Evolutionary conservation across 2,113 vertebrate genomes (phyloP).

Genomic region (Oncorhynchus keta): DNA sequence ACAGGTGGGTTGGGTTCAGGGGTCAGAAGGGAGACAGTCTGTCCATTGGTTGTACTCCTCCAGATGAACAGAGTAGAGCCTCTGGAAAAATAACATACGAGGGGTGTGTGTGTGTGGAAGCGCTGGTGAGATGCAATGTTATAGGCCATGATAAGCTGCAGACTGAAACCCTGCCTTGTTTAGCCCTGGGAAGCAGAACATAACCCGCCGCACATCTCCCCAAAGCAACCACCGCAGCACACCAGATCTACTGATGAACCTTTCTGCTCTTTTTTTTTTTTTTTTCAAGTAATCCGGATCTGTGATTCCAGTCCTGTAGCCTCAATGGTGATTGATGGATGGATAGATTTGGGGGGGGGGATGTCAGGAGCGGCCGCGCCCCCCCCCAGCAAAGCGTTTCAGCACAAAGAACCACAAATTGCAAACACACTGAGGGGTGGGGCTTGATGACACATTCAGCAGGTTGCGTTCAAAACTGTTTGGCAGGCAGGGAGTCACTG

Average conservation of each 20-base stretch:
- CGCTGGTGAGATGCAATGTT: neutral
- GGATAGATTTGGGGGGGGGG: slow-evolving; percentile 39
- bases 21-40: neutral
- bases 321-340: slow-evolving; percentile 33
- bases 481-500: slow-evolving; percentile 34
- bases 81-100: neutral
- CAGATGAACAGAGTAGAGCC: neutral
- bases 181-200: neutral
- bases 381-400: slow-evolving; percentile 17
- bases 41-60: slow-evolving; percentile 6
- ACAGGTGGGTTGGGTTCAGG: neutral
- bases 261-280: slow-evolving; percentile 28
- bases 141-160: neutral
- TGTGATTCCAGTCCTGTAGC: slow-evolving; percentile 62
- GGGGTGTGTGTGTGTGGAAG: slow-evolving; percentile 13
- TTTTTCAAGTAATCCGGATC: slow-evolving; percentile 71
- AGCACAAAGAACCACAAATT: slow-evolving; percentile 56
- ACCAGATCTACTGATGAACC: slow-evolving; percentile 24
- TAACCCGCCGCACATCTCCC: slow-evolving; percentile 9
- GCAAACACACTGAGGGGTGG: slow-evolving; percentile 34
- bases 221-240: slow-evolving; percentile 38
- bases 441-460: slow-evolving; percentile 46
- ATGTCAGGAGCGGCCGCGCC: neutral
- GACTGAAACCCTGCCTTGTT: neutral
- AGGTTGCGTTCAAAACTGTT: slow-evolving; percentile 6